phyloP scores from a whole-genome alignment of 2,797 vertebrate genomes.

The Macroramphosus scolopax region DNA sequence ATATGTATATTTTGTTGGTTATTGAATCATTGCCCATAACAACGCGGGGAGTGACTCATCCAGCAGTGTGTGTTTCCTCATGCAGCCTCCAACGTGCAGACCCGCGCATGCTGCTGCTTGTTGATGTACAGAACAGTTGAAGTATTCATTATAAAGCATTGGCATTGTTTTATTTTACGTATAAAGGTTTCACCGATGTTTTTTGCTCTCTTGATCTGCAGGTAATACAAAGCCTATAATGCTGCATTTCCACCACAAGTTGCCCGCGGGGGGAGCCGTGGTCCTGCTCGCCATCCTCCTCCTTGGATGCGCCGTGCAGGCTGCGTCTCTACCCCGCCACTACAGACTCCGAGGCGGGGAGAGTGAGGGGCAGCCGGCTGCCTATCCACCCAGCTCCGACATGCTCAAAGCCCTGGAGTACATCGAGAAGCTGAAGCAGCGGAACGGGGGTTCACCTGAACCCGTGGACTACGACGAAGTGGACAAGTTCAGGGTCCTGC shows the following conservation, averaged over 20 bases:
- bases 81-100: constrained; percentile 35
- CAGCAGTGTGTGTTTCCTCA: constrained; percentile 46
- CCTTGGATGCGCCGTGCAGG: constrained; percentile 75
- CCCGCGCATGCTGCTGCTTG: too few relatives aligned
- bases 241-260: constrained; percentile 79
- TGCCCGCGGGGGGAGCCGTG: constrained; percentile 75
- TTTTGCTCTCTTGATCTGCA: constrained; percentile 39
- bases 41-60: constrained; percentile 78
- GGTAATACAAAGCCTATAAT: constrained; percentile 72
- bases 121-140: not conserved
- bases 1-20: constrained; percentile 11
- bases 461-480: constrained; percentile 85
- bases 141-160: not conserved
- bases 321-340: constrained; percentile 86
- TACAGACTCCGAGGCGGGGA: constrained; percentile 87
- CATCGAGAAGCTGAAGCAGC: constrained; percentile 94
- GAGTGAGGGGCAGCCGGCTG: constrained; percentile 73
- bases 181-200: not conserved
- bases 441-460: constrained; percentile 75
- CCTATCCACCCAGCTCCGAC: constrained; percentile 86
- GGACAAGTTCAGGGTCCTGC: constrained; percentile 79
- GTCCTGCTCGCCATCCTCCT: constrained; percentile 81
- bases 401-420: constrained; percentile 98
- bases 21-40: constrained; percentile 67
- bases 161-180: not conserved